Evolutionary conservation across 64 coral and sea anemone genomes (phyloP), one percentile per base, ranked within the genome.

Genomic region (Montipora foliosa): DNA sequence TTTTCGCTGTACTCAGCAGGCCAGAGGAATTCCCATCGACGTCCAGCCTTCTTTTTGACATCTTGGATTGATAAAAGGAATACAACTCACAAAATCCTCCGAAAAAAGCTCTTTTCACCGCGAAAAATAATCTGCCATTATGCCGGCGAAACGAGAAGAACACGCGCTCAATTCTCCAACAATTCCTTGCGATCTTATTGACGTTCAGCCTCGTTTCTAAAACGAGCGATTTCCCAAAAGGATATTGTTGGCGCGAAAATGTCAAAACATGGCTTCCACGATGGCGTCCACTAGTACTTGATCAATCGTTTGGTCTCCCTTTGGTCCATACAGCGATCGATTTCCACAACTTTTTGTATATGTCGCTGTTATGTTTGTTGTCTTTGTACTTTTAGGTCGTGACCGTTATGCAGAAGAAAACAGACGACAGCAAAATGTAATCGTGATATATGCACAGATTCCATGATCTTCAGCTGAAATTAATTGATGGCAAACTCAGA

Each of bases 1-100:
- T 95, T 87, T 98, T 98, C 48, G 92, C 94, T 24, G 92, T 95
- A 60, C 75, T 98, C 0, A 84, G 76, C 22, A 85, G 82, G 11
- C 53, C 47, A 7, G 77, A 78, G 47, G 82, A 52, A 70, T 83
- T 97, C 1, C 91, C 96, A 90, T 91, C 94, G 14, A 98, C 96
- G 62, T 98, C 96, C 81, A 98, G 75, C 62, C 96, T 95, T 91
- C 96, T 89, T 73, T 98, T 98, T 5, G 96, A 98, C 96, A 98
- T 98, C 82, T 69, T 85, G 6, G 13, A n/a, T 14, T 68, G 82
- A 49, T 20, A 49, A 69, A 44, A 46, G 47, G 20, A 15, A 6
- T 14, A 83, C 49, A 85, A 66, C 46, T 58, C 9, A 2, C 44
- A 62, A 20, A 48, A 67, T n/a, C 22, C 82, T 85, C 6, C 15